Evolutionary conservation across 2,888 invertebrate species (phyloP).

Genomic region (Chloroclystis v-ata): DNA sequence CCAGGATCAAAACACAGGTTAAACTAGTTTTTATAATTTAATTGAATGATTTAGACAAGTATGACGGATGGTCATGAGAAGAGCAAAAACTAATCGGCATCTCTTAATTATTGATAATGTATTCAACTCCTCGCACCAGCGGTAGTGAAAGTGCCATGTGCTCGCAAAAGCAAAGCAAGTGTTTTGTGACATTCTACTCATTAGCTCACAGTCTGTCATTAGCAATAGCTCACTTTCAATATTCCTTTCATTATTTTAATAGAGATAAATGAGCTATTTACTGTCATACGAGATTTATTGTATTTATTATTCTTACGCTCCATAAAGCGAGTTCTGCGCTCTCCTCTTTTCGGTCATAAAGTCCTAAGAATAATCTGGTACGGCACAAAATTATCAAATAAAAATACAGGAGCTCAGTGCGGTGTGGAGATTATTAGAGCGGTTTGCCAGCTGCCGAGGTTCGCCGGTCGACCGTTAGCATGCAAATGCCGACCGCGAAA

Average conservation of each 20-base stretch:
- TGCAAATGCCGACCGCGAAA: constrained; percentile 64
- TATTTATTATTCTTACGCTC: too few species aligned
- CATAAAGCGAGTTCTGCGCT: too few species aligned
- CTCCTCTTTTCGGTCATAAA: too few species aligned
- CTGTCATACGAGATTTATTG: too few species aligned
- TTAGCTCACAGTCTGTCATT: constrained; percentile 32
- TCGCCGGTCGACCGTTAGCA: constrained; percentile 60
- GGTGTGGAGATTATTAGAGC: constrained; percentile 40
- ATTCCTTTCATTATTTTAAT: too few species aligned
- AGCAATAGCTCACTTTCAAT: constrained; percentile 8
- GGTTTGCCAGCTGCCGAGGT: constrained; percentile 31
- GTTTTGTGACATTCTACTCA: constrained; percentile 50
- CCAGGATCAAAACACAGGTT: too few species aligned
- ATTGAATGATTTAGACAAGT: too few species aligned
- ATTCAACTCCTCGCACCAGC: constrained; percentile 43
- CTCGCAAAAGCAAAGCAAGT: constrained; percentile 40
- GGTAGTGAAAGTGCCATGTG: constrained; percentile 71
- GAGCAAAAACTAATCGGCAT: constrained; percentile 36
- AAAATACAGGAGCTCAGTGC: constrained; percentile 20
- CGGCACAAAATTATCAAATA: too few species aligned
- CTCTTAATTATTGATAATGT: constrained; percentile 55
- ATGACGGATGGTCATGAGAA: constrained; percentile 17
- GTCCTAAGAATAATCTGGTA: too few species aligned
- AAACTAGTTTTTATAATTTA: too few species aligned
- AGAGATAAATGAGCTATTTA: too few species aligned